A percentile compares a stretch with the other conserved stretches of the same genome.
Conservation (phyloP, 1,140 invertebrate species). For the Drosophila watanabei region DNA sequence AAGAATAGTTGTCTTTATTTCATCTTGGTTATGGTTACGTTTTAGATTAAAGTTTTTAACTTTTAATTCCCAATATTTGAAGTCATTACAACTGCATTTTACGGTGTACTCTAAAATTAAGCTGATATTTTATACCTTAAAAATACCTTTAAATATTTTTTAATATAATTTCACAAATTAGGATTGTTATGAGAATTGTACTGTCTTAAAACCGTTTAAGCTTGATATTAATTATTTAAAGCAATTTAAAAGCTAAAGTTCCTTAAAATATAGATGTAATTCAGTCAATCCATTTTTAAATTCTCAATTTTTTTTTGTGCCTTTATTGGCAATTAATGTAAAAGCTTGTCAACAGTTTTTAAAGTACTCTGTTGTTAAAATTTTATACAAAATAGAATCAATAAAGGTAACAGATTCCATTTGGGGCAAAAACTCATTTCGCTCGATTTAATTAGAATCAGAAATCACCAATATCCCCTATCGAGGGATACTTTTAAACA, state of each 20-base stretch:
- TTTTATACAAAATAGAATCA: background rate
- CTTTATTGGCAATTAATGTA: background rate
- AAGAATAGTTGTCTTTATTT: background rate
- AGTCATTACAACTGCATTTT: background rate
- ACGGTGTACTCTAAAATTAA: background rate
- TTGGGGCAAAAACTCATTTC: background rate
- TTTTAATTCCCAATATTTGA: background rate
- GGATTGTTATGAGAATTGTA: too few species aligned
- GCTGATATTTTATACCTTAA: too few species aligned
- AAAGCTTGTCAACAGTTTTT: background rate
- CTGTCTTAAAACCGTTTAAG: too few species aligned
- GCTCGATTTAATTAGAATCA: conserved; percentile 5
- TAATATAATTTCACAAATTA: background rate
- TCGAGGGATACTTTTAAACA: background rate
- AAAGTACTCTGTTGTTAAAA: background rate
- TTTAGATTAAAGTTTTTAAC: too few species aligned
- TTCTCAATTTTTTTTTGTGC: background rate
- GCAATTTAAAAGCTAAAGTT: background rate
- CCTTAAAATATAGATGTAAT: background rate
- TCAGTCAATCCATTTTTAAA: too few species aligned
- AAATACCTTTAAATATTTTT: background rate
- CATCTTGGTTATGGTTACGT: background rate
- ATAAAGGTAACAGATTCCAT: background rate
- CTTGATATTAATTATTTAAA: background rate
- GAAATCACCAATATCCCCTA: background rate